phyloP scores from a whole-genome alignment of 2,113 vertebrate species.

The Phocoena phocoena region DNA sequence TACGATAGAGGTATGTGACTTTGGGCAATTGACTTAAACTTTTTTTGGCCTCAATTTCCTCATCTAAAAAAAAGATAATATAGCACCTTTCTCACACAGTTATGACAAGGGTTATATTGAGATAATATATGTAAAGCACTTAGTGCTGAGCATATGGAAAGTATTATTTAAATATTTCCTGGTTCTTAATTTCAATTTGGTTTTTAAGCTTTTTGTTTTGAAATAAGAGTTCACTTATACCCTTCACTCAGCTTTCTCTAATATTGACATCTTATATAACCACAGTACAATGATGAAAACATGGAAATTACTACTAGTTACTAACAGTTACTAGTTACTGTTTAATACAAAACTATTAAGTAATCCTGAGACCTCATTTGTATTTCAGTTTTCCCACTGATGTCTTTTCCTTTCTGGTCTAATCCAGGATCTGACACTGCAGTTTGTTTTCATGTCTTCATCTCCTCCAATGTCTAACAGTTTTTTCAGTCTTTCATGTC shows the following conservation, averaged over 20 bases:
- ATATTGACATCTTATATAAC: background rate
- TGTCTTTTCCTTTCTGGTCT: background rate
- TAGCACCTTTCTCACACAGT: background rate
- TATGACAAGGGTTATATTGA: background rate
- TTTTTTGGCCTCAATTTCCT: background rate
- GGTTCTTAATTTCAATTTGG: slow-evolving; percentile 20
- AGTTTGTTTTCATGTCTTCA: background rate
- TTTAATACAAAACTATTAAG: background rate
- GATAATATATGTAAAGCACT: background rate
- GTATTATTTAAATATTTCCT: background rate
- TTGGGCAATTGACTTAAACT: background rate
- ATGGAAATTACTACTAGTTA: background rate
- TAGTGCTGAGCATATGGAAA: background rate
- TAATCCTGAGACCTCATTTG: background rate
- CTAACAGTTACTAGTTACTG: background rate
- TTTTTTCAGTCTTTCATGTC: background rate
- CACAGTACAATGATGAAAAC: background rate
- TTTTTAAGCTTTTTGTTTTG: background rate
- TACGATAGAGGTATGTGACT: background rate
- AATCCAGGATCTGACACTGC: background rate
- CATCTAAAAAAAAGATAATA: background rate
- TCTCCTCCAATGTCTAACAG: background rate
- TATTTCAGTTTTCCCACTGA: background rate
- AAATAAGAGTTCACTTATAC: background rate
- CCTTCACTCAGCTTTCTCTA: background rate